These are phyloP conservation scores for Lycocerus yunnanus DNA, from an alignment of 2,888 invertebrate species.

Conservation along the genomic window DNA sequence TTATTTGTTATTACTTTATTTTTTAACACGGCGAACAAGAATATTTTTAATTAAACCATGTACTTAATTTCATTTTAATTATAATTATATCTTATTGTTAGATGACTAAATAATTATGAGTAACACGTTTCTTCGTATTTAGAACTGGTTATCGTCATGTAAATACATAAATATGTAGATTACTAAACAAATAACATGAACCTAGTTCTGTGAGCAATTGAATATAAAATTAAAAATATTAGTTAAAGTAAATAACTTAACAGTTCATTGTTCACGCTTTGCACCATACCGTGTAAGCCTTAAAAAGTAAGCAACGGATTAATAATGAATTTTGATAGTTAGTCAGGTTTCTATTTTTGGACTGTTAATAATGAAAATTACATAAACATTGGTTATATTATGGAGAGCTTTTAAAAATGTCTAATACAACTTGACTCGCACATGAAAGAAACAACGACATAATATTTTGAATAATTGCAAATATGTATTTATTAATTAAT, in stretches of 20 bases:
- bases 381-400: not conserved
- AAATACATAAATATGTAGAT: conserved; percentile 2
- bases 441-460: not conserved
- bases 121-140: conserved; percentile 1
- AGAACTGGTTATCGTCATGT: conserved; percentile 4
- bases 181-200: conserved; percentile 4
- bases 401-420: not conserved
- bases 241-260: not conserved
- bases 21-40: not conserved
- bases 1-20: too few species aligned
- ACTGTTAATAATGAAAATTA: not conserved
- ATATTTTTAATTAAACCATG: not conserved
- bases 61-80: not conserved
- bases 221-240: conserved; percentile 1
- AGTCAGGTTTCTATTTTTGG: not conserved
- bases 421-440: not conserved
- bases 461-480: not conserved
- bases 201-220: not conserved
- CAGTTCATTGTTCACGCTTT: not conserved
- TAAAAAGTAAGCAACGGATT: not conserved
- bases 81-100: not conserved
- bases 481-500: not conserved
- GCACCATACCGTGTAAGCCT: not conserved
- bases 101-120: conserved; percentile 4
- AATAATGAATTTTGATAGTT: not conserved